A percentile compares a stretch with the other conserved stretches of the same genome.
These are phyloP conservation scores for Polyommatus icarus DNA, from an alignment of 2,888 invertebrate species.

Conservation along the genomic window DNA sequence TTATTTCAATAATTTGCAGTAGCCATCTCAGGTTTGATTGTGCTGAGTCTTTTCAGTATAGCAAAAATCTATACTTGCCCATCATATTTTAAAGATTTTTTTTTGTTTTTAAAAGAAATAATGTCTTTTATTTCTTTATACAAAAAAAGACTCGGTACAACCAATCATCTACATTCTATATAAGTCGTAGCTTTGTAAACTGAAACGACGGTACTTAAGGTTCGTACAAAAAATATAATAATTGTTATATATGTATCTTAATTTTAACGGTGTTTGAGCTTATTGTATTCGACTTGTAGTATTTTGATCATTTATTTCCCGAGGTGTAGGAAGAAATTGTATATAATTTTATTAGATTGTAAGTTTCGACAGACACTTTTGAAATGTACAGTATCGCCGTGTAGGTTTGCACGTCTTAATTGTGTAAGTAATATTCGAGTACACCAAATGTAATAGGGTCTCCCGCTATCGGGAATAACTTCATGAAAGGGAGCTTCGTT, in stretches of 20 bases:
- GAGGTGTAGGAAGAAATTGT: slow-evolving; percentile 2
- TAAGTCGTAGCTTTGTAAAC: not conserved
- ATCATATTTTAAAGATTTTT: too few relatives aligned
- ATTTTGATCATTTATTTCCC: not conserved
- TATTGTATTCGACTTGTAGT: slow-evolving; percentile 2
- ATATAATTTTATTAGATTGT: slow-evolving; percentile 21
- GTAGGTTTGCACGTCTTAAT: slow-evolving; percentile 1
- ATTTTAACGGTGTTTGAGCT: slow-evolving; percentile 18
- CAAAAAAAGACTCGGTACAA: not conserved
- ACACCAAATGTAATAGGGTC: slow-evolving; percentile 14
- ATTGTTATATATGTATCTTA: slow-evolving; percentile 8
- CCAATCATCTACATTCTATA: not conserved
- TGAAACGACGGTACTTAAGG: slow-evolving; percentile 12
- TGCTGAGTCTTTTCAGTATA: slow-evolving; percentile 5
- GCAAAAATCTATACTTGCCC: not conserved
- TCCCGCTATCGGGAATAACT: not conserved
- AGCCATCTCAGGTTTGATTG: not conserved
- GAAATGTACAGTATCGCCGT: slow-evolving; percentile 24
- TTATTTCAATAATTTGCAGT: not conserved
- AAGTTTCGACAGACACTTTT: slow-evolving; percentile 11
- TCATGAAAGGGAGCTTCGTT: slow-evolving; percentile 7
- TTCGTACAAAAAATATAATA: not conserved
- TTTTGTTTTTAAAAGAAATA: not conserved
- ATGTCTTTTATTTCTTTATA: not conserved
- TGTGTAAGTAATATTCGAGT: slow-evolving; percentile 6